A percentile compares a stretch with the other conserved stretches of the same genome.
These are phyloP conservation scores for Coptodon bakossiorum DNA, from an alignment of 2,113 vertebrate genomes.

Conservation along the genomic window DNA sequence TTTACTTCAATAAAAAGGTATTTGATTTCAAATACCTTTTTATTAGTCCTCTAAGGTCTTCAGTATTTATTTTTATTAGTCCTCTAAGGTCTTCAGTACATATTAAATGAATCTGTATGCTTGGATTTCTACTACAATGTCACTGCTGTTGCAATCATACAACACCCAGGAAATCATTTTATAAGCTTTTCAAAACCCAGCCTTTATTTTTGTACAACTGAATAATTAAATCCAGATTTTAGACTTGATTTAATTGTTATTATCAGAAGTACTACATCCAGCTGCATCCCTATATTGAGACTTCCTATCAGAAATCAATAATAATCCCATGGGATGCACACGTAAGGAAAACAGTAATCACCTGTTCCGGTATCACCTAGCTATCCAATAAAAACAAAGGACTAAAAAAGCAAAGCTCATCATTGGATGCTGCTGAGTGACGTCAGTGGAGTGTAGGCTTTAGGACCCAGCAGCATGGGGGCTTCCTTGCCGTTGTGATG, in stretches of 20 bases:
- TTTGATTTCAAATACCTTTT: background rate
- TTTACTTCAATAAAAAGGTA: background rate
- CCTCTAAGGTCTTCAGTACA: background rate
- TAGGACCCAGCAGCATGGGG: conserved; percentile 15
- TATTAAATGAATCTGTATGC: background rate
- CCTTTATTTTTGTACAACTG: background rate
- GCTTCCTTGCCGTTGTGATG: background rate
- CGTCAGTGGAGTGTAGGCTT: accelerated
- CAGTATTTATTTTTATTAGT: too few species aligned
- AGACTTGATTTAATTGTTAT: background rate
- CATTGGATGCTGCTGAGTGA: background rate
- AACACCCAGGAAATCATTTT: background rate
- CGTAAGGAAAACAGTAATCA: background rate
- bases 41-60: background rate
- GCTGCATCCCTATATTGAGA: background rate
- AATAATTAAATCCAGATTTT: background rate
- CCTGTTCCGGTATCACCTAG: background rate
- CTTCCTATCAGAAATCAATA: background rate
- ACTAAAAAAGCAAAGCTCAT: background rate
- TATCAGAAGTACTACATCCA: background rate
- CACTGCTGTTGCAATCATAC: background rate
- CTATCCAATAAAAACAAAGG: background rate
- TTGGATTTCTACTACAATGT: background rate
- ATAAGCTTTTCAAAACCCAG: background rate
- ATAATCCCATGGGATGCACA: background rate